Percentiles rank a stretch among this genome's conserved stretches.
phyloP scores from a whole-genome alignment of 2,797 vertebrate species.

The Notamacropus eugenii region DNA sequence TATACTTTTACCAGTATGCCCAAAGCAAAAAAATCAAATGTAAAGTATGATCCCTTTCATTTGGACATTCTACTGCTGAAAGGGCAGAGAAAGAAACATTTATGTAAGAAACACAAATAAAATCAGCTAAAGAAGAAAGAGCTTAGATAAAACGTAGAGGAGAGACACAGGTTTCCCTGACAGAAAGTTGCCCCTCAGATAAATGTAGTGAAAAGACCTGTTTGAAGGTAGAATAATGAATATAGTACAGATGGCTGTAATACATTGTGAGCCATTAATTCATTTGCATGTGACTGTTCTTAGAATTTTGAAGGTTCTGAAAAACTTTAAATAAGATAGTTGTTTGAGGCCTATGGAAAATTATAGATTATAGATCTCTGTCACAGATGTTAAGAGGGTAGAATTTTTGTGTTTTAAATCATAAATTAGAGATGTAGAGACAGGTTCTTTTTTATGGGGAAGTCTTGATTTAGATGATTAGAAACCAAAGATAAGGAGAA shows the following conservation, averaged over 20 bases:
- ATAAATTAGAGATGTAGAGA: neutral
- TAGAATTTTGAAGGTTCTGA: neutral
- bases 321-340: neutral
- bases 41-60: constrained; percentile 11
- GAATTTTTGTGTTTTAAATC: neutral
- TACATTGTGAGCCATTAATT: neutral
- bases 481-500: neutral
- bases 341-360: neutral
- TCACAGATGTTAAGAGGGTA: neutral
- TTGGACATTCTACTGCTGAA: neutral
- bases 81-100: neutral
- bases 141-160: neutral
- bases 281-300: neutral
- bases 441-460: neutral
- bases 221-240: neutral
- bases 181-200: neutral
- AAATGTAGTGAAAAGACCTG: neutral
- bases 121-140: neutral
- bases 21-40: neutral
- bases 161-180: neutral
- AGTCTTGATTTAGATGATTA: neutral
- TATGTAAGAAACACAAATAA: neutral
- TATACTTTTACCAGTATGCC: constrained; percentile 29
- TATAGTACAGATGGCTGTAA: neutral
- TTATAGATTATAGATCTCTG: neutral